A percentile compares a stretch with the other conserved stretches of the same genome.
Conservation (phyloP, 2,888 invertebrate genomes). For the Unio pictorum region DNA sequence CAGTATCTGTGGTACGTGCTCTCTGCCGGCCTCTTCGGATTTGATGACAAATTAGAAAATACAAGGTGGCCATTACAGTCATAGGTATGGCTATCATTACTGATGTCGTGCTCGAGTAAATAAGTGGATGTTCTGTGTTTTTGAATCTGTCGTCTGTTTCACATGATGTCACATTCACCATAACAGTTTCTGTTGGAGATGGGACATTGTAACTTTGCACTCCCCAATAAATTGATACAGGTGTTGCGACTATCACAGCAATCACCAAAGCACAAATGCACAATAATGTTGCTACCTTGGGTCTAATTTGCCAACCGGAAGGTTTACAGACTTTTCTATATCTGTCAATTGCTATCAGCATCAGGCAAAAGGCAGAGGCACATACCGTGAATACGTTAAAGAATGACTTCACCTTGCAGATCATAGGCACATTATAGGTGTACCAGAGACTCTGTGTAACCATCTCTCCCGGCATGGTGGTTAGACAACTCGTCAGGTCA, state of each 20-base stretch:
- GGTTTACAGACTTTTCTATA: conserved; percentile 20
- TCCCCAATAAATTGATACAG: conserved; percentile 15
- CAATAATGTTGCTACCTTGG: conserved; percentile 7
- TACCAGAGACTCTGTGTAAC: conserved; percentile 31
- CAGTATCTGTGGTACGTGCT: too few species aligned
- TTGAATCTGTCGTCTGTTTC: conserved; percentile 15
- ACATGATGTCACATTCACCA: conserved; percentile 12
- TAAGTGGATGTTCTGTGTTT: conserved; percentile 8
- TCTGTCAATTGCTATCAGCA: conserved; percentile 18
- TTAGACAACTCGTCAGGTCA: conserved; percentile 24
- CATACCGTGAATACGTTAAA: conserved; percentile 16
- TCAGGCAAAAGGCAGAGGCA: conserved; percentile 12
- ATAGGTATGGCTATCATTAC: conserved; percentile 1
- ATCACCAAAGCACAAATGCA: conserved; percentile 6
- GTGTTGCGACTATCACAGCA: conserved; percentile 11
- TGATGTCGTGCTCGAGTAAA: conserved; percentile 3
- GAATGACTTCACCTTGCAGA: conserved; percentile 23
- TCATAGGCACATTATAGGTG: conserved; percentile 12
- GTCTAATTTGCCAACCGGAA: conserved; percentile 16
- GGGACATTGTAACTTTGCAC: background rate
- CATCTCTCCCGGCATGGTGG: conserved; percentile 30
- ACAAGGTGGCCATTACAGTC: conserved; percentile 12
- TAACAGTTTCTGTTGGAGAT: conserved; percentile 1
- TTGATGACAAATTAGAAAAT: conserved; percentile 5
- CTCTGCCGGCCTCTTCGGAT: background rate